These are phyloP conservation scores for Cromileptes altivelis DNA, from an alignment of 2,113 vertebrate genomes.

Conservation along the genomic window DNA sequence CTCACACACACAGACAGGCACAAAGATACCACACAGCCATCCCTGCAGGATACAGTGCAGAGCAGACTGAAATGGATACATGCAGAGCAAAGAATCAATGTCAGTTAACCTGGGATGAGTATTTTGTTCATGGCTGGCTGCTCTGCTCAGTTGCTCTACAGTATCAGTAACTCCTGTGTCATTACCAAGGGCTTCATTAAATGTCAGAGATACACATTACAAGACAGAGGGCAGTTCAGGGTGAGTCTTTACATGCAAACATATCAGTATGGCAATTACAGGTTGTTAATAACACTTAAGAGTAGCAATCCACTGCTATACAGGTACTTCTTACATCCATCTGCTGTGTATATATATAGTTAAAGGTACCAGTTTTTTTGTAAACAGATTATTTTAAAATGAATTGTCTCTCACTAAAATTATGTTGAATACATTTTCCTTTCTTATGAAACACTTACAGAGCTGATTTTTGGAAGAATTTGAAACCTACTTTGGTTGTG, in stretches of 20 bases:
- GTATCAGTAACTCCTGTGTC: constrained; percentile 60
- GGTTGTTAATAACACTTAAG: not conserved
- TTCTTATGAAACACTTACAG: too few species aligned
- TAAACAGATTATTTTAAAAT: not conserved
- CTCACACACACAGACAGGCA: not conserved
- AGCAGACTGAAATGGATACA: constrained; percentile 59
- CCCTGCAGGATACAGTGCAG: constrained; percentile 32
- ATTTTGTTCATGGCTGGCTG: constrained; percentile 63
- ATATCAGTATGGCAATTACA: constrained; percentile 34
- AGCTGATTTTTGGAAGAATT: too few species aligned
- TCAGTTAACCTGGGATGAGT: constrained; percentile 79
- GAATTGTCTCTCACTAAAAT: not conserved
- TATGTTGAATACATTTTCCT: too few species aligned
- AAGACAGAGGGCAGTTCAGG: constrained; percentile 33
- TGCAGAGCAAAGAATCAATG: constrained; percentile 76
- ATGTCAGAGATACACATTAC: constrained; percentile 72
- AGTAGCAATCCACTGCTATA: not conserved
- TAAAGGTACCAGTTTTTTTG: not conserved
- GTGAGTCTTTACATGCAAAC: constrained; percentile 37
- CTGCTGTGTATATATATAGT: not conserved
- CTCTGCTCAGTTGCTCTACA: constrained; percentile 48
- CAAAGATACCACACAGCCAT: constrained; percentile 9
- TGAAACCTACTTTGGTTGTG: too few species aligned
- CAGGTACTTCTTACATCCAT: not conserved
- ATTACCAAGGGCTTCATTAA: constrained; percentile 62